Evolutionary conservation across 2,888 invertebrate genomes (phyloP), one percentile per base, ranked within the genome.

Genomic region (Leptinotarsa tumamoca): DNA sequence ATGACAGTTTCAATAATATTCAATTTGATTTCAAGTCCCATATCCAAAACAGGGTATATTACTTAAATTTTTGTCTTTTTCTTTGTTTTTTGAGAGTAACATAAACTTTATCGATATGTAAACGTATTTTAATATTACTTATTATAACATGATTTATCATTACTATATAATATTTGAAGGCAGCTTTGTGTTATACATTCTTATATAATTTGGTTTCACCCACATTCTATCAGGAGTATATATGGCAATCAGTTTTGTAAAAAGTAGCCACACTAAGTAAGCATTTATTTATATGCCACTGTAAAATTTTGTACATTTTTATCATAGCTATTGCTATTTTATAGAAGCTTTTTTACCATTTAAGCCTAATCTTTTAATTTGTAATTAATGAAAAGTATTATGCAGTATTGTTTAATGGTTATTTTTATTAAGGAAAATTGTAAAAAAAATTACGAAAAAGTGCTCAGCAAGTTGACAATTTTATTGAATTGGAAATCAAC

Each of bases 311-410:
- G 69, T 69, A 56, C 33, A 69, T 43, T 56, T 56, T 69, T 52
- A 69, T 69, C 56, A 33, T 43, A 56, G 68, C 68, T 52, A 69
- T 56, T 56, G 69, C 69, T 69, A 69, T 69, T 69, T 69, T 69
- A 69, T 69, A 52, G 18, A 52, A 21, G 27, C 18, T 69, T 69
- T 68, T 69, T 69, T 69, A 69, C 69, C 33, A 56, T 69, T 33
- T 18, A 52, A 69, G 69, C 69, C 69, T 69, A 69, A 27, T 69
- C 56, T 54, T 69, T 27, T 69, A 69, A 23, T 56, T 54, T 54
- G 51, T 51, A 52, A 23, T 52, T 33, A 18, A 27, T n/a, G 17
- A 51, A 68, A 68, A 67, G 15, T 67, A 43, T 67, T 49, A 18
- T 33, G 27, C 33, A 43, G 43, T 43, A 43, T 43, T 43, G 43